Conservation (phyloP, 2,888 invertebrate genomes). For the Habroteleia sp. region DNA sequence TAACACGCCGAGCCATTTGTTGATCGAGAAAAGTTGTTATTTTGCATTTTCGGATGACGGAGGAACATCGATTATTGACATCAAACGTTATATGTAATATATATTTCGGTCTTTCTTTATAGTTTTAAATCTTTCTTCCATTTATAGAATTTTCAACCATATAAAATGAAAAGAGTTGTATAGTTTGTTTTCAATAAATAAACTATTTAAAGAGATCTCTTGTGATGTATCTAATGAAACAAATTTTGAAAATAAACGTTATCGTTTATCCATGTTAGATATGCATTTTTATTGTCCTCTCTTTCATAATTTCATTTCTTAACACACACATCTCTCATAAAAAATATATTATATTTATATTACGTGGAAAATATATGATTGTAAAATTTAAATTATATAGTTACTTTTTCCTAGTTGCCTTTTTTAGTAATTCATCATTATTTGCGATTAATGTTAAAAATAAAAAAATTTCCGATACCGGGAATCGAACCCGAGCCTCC, state of each 20-base stretch:
- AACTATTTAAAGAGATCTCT: slow-evolving; percentile 30
- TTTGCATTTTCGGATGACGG: slow-evolving; percentile 5
- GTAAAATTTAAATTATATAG: too few relatives aligned
- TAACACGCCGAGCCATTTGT: slow-evolving; percentile 46
- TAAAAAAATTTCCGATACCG: slow-evolving; percentile 83
- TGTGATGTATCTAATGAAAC: slow-evolving; percentile 37
- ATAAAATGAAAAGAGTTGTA: slow-evolving; percentile 2
- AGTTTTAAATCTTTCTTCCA: slow-evolving; percentile 11
- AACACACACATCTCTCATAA: too few relatives aligned
- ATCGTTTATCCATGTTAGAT: slow-evolving; percentile 34
- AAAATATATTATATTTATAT: too few relatives aligned
- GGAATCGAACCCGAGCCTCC: slow-evolving; percentile 85
- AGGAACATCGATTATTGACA: neutral
- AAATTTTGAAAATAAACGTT: slow-evolving; percentile 37
- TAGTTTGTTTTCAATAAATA: slow-evolving; percentile 27
- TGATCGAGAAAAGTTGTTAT: slow-evolving; percentile 23
- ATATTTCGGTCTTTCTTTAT: neutral
- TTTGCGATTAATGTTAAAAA: too few relatives aligned
- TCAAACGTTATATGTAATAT: too few relatives aligned
- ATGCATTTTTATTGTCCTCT: too few relatives aligned
- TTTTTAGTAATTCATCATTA: too few relatives aligned
- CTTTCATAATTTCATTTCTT: too few relatives aligned
- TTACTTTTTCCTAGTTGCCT: too few relatives aligned
- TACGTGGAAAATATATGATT: too few relatives aligned
- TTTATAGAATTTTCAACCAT: slow-evolving; percentile 12